Evolutionary conservation across 2,113 vertebrate species (phyloP).

Genomic region (Dinomys branickii): DNA sequence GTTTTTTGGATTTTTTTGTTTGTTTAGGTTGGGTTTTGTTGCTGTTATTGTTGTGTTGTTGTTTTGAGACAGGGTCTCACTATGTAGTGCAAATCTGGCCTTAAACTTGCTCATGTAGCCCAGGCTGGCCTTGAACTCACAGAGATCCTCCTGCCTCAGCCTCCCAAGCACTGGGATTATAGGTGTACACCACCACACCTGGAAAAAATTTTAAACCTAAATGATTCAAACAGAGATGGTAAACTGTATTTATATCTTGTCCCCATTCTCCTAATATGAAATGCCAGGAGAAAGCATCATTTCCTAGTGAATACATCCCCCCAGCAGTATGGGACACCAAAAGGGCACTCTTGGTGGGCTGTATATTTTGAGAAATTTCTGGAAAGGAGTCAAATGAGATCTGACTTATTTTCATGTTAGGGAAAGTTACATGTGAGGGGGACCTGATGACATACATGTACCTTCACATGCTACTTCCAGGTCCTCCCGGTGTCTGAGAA

Average conservation of each 20-base stretch:
- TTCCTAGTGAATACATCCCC: not conserved
- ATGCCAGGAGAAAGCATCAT: not conserved
- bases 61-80: not conserved
- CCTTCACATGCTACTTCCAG: not conserved
- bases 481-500: not conserved
- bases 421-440: not conserved
- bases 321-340: not conserved
- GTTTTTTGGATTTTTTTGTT: not conserved
- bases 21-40: not conserved
- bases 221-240: not conserved
- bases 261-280: not conserved
- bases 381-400: slow-evolving; percentile 38
- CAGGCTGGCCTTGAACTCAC: not conserved
- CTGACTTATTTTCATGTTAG: not conserved
- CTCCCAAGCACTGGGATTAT: not conserved
- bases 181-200: too few relatives aligned
- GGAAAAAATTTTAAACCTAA: not conserved
- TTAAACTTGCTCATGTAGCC: not conserved
- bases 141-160: not conserved
- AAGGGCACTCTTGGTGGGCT: not conserved
- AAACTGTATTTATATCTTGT: not conserved
- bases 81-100: too few relatives aligned
- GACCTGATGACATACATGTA: fast-evolving
- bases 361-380: not conserved
- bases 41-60: not conserved